A percentile compares a stretch with the other conserved stretches of the same genome.
phyloP scores from a whole-genome alignment of 2,113 vertebrate genomes.

The Cygnus buccinator region DNA sequence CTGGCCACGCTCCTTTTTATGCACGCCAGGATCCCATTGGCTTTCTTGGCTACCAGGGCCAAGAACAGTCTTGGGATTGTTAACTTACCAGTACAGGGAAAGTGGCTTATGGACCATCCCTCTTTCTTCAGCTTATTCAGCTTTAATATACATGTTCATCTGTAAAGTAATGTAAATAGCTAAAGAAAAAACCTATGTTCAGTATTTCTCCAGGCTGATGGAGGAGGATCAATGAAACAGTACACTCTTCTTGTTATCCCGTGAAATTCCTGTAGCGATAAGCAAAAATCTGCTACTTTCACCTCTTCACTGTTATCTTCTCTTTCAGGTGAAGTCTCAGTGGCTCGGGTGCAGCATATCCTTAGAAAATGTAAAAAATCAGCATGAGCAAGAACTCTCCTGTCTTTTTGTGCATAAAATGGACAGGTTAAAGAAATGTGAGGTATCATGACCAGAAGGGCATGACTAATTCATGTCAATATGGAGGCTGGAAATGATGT shows the following conservation, averaged over 20 bases:
- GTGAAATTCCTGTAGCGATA: not conserved
- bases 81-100: not conserved
- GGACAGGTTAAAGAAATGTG: not conserved
- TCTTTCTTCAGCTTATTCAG: not conserved
- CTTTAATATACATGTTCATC: not conserved
- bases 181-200: not conserved
- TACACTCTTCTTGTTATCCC: not conserved
- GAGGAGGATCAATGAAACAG: not conserved
- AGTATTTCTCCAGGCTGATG: fast-evolving
- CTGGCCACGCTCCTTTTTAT: too few species aligned
- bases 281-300: not conserved
- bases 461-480: not conserved
- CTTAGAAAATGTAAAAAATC: not conserved
- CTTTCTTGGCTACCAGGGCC: too few species aligned
- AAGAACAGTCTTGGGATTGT: not conserved
- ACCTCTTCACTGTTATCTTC: not conserved
- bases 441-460: not conserved
- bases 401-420: not conserved
- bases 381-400: fast-evolving
- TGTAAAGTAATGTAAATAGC: not conserved
- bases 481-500: not conserved
- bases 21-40: too few species aligned
- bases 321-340: not conserved
- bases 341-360: fast-evolving
- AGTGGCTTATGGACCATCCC: not conserved